Percentiles rank a stretch among this genome's conserved stretches.
Evolutionary conservation across 2,113 vertebrate species (phyloP).

Genomic region (Natator depressus): DNA sequence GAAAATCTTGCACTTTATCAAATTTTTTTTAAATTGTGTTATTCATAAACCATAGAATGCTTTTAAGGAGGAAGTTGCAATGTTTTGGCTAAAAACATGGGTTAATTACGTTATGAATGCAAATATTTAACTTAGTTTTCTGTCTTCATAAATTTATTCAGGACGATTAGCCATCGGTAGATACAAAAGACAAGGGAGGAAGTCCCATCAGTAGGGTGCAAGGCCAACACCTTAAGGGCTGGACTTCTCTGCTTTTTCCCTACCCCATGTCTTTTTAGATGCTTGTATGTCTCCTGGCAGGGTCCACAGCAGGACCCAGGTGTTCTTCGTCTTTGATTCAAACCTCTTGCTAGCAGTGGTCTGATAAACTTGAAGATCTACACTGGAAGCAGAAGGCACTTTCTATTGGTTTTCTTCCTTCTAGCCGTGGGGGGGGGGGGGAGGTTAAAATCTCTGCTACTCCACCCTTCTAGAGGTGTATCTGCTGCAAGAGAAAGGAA

Average conservation of each 20-base stretch:
- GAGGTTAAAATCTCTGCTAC: background rate
- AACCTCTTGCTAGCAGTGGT: rapidly evolving
- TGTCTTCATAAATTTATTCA: background rate
- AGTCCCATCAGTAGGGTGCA: background rate
- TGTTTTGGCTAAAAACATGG: background rate
- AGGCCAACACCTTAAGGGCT: background rate
- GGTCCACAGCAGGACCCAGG: background rate
- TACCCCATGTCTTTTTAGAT: background rate
- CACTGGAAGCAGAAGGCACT: background rate
- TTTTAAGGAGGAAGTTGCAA: background rate
- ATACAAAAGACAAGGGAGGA: background rate
- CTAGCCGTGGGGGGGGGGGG: background rate
- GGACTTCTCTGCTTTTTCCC: background rate
- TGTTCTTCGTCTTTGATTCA: background rate
- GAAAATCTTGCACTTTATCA: background rate
- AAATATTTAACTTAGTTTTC: background rate
- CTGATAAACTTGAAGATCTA: background rate
- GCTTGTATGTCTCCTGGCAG: background rate
- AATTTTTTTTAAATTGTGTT: background rate
- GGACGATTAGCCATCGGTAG: background rate
- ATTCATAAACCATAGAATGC: background rate
- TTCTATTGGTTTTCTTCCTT: background rate
- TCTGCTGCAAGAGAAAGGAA: background rate
- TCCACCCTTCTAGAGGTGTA: background rate
- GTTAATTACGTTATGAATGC: background rate